Evolutionary conservation across 1,140 invertebrate genomes (phyloP).

Genomic region (Drosophila nikananu): DNA sequence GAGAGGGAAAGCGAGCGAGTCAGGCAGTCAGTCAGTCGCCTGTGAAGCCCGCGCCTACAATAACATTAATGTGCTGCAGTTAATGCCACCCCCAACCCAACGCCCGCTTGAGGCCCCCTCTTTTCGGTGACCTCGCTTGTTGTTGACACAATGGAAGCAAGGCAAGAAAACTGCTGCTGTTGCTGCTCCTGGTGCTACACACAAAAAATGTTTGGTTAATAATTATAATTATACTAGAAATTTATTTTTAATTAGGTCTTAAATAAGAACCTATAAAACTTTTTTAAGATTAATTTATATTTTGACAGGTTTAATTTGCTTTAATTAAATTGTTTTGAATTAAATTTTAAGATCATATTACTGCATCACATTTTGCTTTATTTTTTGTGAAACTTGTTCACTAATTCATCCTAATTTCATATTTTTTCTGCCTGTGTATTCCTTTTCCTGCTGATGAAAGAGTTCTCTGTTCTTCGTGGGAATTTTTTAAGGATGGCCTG

Average conservation of each 20-base stretch:
- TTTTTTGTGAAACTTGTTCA: not conserved
- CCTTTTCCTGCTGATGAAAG: slow-evolving; percentile 46
- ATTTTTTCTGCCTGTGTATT: not conserved
- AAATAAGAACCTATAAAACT: no score
- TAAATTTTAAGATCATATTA: no score
- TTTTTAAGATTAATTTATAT: no score
- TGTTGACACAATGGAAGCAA: slow-evolving; percentile 76
- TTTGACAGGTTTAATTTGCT: no score
- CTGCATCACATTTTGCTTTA: not conserved
- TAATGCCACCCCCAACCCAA: slow-evolving; percentile 51
- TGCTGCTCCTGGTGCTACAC: slow-evolving; percentile 10
- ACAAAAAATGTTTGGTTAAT: not conserved
- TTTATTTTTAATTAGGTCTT: not conserved
- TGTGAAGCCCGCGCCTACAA: slow-evolving; percentile 72
- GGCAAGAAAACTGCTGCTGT: slow-evolving; percentile 45
- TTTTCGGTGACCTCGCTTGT: slow-evolving; percentile 67
- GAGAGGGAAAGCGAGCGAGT: slow-evolving; percentile 17
- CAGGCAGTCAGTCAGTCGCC: slow-evolving; percentile 52
- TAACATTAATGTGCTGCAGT: slow-evolving; percentile 80
- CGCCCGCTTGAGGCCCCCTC: not conserved
- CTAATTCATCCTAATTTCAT: not conserved
- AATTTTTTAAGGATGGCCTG: slow-evolving; percentile 41
- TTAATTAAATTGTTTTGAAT: no score
- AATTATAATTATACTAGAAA: not conserved
- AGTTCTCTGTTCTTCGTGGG: slow-evolving; percentile 38